Base-by-base conservation (phyloP, 2,797 vertebrate genomes). In the Acanthurus lineatus region DNA sequence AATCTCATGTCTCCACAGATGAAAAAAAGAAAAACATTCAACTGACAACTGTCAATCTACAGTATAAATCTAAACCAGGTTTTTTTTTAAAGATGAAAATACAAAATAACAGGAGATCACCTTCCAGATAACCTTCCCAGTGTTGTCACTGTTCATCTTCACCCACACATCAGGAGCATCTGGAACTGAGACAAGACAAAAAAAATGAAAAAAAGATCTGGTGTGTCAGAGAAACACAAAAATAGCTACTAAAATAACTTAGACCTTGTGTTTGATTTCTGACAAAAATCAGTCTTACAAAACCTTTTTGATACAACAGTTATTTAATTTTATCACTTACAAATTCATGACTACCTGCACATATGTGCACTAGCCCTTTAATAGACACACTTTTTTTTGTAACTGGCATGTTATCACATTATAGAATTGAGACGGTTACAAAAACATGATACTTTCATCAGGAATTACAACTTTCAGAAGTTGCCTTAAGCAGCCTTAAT, bases 121-220 rank as follows among this genome's bases (percentile, higher is more conserved):
- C 91, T 95, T 96, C 96, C 96, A 96, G 64, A 93, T 0, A 53
- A 96, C 59, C 35, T 49, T 71, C 9, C 89, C 92, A 3, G 83
- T 89, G 44, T 88, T 77, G 71, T 92, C 86, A 68, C 56, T 78
- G 73, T 88, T 91, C 74, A 92, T 92, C 86, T 91, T 91, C 35
- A 93, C 22, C 95, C 96, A 96, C 10, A 94, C 83, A 68, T 95
- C 93, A 62, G 81, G 94, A 69, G 93, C 64, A 32, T 94, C 86
- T n/a, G 95, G 94, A 74, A 83, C 95, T 96, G 66, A 75, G 56
- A 76, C 45, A 60, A 56, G 11, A 61, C 9, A 61, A 45, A 57
- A 14, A 11, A 20, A 7, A 2, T 42, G 40, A 54, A 19, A 9
- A 20, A 47, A 45, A 63, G 32, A 22, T 6, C 32, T 35, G 32